Percentiles rank a stretch among this genome's conserved stretches.
Conservation (phyloP, 1,140 invertebrate genomes). For the Sogatella furcifera region DNA sequence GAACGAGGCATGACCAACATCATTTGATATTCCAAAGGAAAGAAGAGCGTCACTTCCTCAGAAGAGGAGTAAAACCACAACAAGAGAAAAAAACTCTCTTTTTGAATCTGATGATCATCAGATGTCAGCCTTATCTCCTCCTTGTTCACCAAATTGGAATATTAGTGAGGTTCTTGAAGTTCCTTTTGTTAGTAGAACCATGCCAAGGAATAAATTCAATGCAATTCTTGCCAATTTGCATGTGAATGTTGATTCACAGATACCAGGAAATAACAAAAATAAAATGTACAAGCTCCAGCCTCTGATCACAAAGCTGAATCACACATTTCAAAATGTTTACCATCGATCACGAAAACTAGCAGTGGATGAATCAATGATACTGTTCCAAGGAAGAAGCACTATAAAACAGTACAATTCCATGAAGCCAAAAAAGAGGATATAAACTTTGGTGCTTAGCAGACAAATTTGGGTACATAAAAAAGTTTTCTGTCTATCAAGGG, state of each 20-base stretch:
- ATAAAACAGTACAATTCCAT: not conserved
- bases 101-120: no score
- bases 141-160: no score
- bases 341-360: not conserved
- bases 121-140: no score
- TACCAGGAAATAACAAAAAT: conserved; percentile 5
- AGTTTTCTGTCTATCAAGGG: not conserved
- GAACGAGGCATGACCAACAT: no score
- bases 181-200: no score
- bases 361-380: not conserved
- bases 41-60: no score
- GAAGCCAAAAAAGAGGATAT: not conserved
- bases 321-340: not conserved
- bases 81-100: no score
- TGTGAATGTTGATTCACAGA: conserved; percentile 6
- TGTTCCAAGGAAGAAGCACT: not conserved
- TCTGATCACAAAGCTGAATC: conserved; percentile 7
- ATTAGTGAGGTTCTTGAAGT: no score
- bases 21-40: no score
- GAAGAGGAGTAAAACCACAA: no score
- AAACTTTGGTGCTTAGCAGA: not conserved
- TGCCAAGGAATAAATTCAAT: conserved; percentile 1
- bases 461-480: not conserved
- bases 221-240: conserved; percentile 8
- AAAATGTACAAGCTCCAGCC: conserved; percentile 14